Base-by-base conservation (phyloP, 2,113 vertebrate species). In the Elephas maximus region DNA sequence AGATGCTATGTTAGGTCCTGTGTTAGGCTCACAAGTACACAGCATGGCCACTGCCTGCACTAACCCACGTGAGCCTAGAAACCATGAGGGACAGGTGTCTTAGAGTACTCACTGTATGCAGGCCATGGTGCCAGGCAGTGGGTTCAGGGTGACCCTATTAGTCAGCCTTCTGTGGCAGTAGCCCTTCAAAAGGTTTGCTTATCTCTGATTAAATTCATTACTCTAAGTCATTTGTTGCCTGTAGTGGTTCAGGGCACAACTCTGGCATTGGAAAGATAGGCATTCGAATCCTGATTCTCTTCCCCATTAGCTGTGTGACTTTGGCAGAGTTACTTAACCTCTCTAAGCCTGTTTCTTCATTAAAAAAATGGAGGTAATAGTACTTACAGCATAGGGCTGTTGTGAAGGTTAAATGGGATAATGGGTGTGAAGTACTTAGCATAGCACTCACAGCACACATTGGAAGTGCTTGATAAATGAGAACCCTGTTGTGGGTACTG, bases 371-470 rank as follows among this genome's bases (percentile, higher is more conserved):
- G 71, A 45, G 33, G 21, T 37, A 37, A 8, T 4, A 44, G 20
- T 17, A 51, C 33, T 26, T 65, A 23, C 14, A 4, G 8, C 51
- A 0, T 6, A 14, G 63, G 60, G 71, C 12, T 63, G 23, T 33
- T 20, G 37, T n/a, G 85, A 87, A 14, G 53, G 10, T 67, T 73
- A 83, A 10, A 57, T 11, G 53, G 14, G 53, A 57, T 17, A 57
- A 21, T 10, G 37, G 76, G 57, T 11, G 20, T 8, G 9, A 26
- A 69, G n/a, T 28, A 37, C 45, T 45, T 28, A 24, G 51, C 3
- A 2, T 1, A 4, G 67, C 4, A 33, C 48, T 2, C 1, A 2
- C n/a, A n/a, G n/a, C 71, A 37, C 21, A 11, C 3, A 0, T 0
- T 14, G 53, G 7, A 30, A 51, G 51, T 1, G 0, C 5, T 33